Evolutionary conservation across 2,797 vertebrate genomes (phyloP).

Genomic region (Enteromius mattozi): DNA sequence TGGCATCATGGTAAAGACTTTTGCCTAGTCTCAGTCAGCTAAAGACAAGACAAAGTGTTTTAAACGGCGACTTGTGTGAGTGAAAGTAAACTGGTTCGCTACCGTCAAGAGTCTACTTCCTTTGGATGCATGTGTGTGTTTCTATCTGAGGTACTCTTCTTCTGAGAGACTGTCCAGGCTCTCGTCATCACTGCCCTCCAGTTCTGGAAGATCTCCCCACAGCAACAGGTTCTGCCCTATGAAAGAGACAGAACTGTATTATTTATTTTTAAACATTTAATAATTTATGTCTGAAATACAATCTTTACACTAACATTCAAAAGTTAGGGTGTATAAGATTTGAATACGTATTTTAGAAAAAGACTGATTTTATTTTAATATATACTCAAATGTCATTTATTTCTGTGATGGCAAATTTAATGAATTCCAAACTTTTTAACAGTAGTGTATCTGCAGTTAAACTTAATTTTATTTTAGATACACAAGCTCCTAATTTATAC

Average conservation of each 20-base stretch:
- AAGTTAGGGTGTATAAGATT: neutral
- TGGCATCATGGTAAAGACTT: neutral
- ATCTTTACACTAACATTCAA: neutral
- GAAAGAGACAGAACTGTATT: slow-evolving; percentile 9
- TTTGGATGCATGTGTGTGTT: slow-evolving; percentile 3
- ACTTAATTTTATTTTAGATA: neutral
- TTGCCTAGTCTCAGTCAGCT: slow-evolving; percentile 10
- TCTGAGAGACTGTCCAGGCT: slow-evolving; percentile 81
- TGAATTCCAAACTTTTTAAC: neutral
- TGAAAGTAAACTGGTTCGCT: slow-evolving; percentile 35
- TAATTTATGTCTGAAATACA: neutral
- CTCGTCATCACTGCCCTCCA: slow-evolving; percentile 87
- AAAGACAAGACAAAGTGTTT: slow-evolving; percentile 36
- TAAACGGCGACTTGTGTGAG: slow-evolving; percentile 6
- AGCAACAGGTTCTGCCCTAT: slow-evolving; percentile 91
- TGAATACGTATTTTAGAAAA: too few relatives aligned
- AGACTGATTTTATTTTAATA: neutral
- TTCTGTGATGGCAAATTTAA: neutral
- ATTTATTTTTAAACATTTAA: neutral
- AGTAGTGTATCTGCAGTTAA: neutral
- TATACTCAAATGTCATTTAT: neutral
- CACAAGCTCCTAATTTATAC: neutral
- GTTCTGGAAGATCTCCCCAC: slow-evolving; percentile 94
- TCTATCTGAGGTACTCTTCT: slow-evolving; percentile 90
- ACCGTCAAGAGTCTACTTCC: neutral